phyloP scores from a whole-genome alignment of 2,113 vertebrate genomes.

The Corythornis vintsioides region DNA sequence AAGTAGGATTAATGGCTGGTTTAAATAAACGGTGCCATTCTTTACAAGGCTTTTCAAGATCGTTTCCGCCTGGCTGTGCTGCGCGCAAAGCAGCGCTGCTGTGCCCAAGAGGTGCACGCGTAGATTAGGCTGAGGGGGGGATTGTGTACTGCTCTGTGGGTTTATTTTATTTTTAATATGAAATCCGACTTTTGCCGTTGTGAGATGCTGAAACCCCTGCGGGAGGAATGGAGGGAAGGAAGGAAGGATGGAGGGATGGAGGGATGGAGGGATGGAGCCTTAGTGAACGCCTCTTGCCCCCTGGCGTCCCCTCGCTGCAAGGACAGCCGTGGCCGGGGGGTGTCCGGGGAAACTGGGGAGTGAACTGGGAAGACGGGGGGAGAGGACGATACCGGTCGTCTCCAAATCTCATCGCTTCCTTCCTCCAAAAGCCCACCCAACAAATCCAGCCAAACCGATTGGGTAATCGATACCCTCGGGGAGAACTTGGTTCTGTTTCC shows the following conservation, averaged over 20 bases:
- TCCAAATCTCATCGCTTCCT: background rate
- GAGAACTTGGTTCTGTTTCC: background rate
- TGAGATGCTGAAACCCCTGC: background rate
- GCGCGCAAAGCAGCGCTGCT: slow-evolving; percentile 12
- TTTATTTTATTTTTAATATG: background rate
- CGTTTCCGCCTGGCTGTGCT: slow-evolving; percentile 38
- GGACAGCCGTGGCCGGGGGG: slow-evolving; percentile 24
- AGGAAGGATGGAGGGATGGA: background rate
- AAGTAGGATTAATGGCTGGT: slow-evolving; percentile 73
- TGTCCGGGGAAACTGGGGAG: background rate
- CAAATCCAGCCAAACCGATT: background rate
- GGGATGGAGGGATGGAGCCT: background rate
- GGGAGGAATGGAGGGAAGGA: background rate
- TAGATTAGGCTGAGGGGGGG: background rate
- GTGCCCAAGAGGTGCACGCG: slow-evolving; percentile 36
- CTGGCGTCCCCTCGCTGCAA: slow-evolving; percentile 74
- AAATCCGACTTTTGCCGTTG: background rate
- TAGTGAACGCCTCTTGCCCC: slow-evolving; percentile 75
- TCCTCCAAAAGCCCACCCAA: background rate
- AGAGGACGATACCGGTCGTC: background rate
- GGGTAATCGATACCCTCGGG: background rate
- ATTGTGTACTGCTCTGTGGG: background rate
- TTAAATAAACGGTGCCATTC: slow-evolving; percentile 35
- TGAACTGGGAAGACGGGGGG: no score
- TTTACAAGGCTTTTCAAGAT: slow-evolving; percentile 40